Conservation (phyloP, 2,888 invertebrate species). For the Dryococelus australis region DNA sequence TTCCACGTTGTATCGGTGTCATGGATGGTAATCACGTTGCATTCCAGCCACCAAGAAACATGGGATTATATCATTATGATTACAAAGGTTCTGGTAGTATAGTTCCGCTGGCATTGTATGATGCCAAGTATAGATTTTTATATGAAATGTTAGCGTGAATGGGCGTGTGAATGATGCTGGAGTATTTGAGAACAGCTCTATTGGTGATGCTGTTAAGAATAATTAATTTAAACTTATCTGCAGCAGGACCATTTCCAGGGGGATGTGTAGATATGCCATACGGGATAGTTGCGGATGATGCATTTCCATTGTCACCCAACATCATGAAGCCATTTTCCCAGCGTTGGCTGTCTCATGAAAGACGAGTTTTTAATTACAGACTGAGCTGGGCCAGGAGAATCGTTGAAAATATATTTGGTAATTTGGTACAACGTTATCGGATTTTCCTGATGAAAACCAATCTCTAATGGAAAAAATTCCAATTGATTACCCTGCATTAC, state of each 20-base stretch:
- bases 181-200: neutral
- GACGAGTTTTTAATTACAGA: constrained; percentile 25
- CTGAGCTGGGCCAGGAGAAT: constrained; percentile 11
- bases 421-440: neutral
- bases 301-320: constrained; percentile 6
- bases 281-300: constrained; percentile 12
- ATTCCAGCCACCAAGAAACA: constrained; percentile 16
- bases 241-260: neutral
- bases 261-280: neutral
- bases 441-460: neutral
- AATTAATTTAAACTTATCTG: neutral
- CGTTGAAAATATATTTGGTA: constrained; percentile 22
- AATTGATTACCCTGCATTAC: neutral
- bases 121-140: neutral
- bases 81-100: neutral
- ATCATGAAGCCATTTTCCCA: neutral
- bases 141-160: neutral
- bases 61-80: neutral
- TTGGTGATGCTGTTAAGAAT: neutral
- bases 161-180: no score
- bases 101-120: neutral
- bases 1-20: neutral
- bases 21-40: neutral
- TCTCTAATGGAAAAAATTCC: neutral
- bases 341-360: constrained; percentile 4